Evolutionary conservation across 2,113 vertebrate genomes (phyloP).

Genomic region (Pygoscelis adeliae): DNA sequence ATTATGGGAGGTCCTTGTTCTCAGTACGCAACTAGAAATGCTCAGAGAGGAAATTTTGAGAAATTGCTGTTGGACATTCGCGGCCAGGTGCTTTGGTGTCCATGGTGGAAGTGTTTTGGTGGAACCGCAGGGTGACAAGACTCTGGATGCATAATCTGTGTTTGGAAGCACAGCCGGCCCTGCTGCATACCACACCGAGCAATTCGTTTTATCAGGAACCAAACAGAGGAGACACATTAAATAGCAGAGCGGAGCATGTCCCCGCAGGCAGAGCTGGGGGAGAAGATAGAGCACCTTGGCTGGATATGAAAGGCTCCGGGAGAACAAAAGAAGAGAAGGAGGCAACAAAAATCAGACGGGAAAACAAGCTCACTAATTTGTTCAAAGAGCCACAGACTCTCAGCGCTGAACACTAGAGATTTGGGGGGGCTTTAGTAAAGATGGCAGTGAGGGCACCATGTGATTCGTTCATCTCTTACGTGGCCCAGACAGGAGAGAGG

Average conservation of each 20-base stretch:
- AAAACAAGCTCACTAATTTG: background rate
- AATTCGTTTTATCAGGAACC: background rate
- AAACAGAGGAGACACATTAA: background rate
- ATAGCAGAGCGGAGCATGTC: accelerated
- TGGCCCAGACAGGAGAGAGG: background rate
- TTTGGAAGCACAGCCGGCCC: background rate
- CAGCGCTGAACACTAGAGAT: background rate
- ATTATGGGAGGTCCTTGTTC: background rate
- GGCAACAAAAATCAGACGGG: background rate
- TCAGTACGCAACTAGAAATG: background rate
- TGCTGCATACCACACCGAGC: background rate
- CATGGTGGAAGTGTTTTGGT: background rate
- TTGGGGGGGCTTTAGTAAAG: background rate
- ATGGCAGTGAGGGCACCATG: background rate
- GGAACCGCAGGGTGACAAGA: background rate
- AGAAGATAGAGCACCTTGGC: background rate
- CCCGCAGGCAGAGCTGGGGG: background rate
- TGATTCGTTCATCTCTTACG: background rate
- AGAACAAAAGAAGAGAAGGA: background rate
- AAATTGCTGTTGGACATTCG: background rate
- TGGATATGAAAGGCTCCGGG: background rate
- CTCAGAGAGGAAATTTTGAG: background rate
- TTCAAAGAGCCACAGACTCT: background rate
- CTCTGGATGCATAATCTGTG: background rate
- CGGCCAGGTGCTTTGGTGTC: background rate